phyloP scores from a whole-genome alignment of 2,888 invertebrate genomes.

The Drosophila stalkeri region DNA sequence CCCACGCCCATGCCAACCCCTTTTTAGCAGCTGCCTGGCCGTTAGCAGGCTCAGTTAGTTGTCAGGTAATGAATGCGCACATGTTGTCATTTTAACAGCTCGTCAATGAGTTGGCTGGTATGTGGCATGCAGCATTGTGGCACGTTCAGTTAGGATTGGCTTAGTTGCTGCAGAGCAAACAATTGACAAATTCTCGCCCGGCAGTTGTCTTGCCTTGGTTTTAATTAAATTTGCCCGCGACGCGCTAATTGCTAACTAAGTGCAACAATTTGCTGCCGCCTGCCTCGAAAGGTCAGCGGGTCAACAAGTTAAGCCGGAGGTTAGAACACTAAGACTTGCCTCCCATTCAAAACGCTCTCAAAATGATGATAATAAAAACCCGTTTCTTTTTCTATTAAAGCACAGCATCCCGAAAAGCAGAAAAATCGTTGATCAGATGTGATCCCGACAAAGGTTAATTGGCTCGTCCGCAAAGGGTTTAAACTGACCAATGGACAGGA shows the following conservation, averaged over 20 bases:
- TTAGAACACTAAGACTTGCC: constrained; percentile 10
- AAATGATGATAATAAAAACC: constrained; percentile 57
- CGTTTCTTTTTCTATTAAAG: constrained; percentile 39
- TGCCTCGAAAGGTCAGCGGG: constrained; percentile 52
- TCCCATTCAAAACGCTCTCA: constrained; percentile 16
- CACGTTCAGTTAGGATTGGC: constrained; percentile 44
- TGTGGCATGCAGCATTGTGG: constrained; percentile 41
- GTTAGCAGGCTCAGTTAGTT: constrained; percentile 37
- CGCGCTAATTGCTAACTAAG: constrained; percentile 31
- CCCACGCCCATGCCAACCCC: neutral
- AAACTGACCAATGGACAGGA: constrained; percentile 47
- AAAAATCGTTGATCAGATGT: constrained; percentile 41
- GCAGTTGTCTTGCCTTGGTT: neutral
- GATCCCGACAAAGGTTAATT: constrained; percentile 62
- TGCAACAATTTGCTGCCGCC: constrained; percentile 22
- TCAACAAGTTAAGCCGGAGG: constrained; percentile 37
- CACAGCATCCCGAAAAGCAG: constrained; percentile 53
- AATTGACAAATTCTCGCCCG: constrained; percentile 27
- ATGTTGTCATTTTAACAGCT: constrained; percentile 66
- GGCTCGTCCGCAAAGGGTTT: constrained; percentile 15
- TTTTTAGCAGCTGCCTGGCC: neutral
- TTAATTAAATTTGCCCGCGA: constrained; percentile 66
- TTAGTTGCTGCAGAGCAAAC: neutral
- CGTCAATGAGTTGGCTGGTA: constrained; percentile 54
- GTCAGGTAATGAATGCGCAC: constrained; percentile 48